Conservation (phyloP, 1,140 invertebrate species). For the Brachionus calyciflorus region DNA sequence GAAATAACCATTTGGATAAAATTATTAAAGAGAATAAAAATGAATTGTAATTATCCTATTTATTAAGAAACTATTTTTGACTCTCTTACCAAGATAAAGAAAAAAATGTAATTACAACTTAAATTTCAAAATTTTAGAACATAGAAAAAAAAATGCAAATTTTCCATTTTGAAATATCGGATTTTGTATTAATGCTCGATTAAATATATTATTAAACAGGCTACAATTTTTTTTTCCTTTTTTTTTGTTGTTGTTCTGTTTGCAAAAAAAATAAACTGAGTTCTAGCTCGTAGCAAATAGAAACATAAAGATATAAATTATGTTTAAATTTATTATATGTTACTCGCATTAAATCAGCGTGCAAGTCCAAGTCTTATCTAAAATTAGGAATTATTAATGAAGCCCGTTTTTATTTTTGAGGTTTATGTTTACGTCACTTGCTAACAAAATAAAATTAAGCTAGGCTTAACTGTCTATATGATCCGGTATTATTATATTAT, state of each 20-base stretch:
- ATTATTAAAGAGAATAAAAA: background rate
- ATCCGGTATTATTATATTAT: background rate
- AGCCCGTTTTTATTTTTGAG: too few species aligned
- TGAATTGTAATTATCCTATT: background rate
- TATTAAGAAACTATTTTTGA: too few species aligned
- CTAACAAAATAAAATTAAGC: too few species aligned
- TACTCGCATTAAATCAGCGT: too few species aligned
- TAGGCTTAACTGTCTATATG: background rate
- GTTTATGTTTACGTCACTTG: background rate
- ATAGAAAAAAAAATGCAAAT: slow-evolving; percentile 38
- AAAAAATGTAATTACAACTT: slow-evolving; percentile 35
- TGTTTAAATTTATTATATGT: too few species aligned
- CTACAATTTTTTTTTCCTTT: slow-evolving; percentile 28
- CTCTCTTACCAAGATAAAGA: slow-evolving; percentile 20
- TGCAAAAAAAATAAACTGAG: slow-evolving; percentile 7
- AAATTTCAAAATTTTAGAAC: too few species aligned
- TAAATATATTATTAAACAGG: slow-evolving; percentile 28
- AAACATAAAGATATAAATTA: too few species aligned
- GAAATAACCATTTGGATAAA: too few species aligned
- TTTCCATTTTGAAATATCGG: background rate
- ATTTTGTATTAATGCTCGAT: background rate
- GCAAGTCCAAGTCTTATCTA: too few species aligned
- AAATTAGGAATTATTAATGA: too few species aligned
- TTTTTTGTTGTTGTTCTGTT: too few species aligned
- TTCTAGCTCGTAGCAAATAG: background rate